A percentile compares a stretch with the other conserved stretches of the same genome.
These are phyloP conservation scores for Bedellia somnulentella DNA, from an alignment of 2,888 invertebrate species.

Conservation along the genomic window DNA sequence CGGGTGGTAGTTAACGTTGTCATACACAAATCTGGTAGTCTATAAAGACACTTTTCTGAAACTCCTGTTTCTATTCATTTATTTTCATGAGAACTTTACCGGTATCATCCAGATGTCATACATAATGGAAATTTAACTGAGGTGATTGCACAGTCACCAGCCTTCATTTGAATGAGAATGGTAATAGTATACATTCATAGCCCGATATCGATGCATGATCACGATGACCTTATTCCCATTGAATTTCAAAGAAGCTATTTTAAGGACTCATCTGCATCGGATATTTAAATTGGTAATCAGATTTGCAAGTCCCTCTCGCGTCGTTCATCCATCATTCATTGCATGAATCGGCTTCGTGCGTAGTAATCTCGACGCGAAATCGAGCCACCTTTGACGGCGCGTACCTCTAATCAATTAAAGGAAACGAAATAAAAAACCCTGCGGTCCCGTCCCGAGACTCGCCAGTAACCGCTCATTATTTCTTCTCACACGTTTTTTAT, in stretches of 20 bases:
- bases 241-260: conserved; percentile 26
- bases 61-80: too few species aligned
- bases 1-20: too few species aligned
- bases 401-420: conserved; percentile 49
- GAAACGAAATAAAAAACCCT: conserved; percentile 31
- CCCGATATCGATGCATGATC: conserved; percentile 23
- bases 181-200: too few species aligned
- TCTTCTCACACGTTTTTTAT: conserved; percentile 61
- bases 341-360: conserved; percentile 14
- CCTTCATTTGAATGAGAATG: too few species aligned
- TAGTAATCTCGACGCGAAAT: conserved; percentile 15
- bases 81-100: too few species aligned
- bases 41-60: too few species aligned
- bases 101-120: too few species aligned
- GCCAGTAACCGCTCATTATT: conserved; percentile 61
- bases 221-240: conserved; percentile 30
- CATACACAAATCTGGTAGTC: too few species aligned
- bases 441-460: conserved; percentile 32
- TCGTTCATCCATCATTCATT: conserved; percentile 47
- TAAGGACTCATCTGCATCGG: conserved; percentile 36
- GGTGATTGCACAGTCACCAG: too few species aligned
- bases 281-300: conserved; percentile 49
- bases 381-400: conserved; percentile 22
- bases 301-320: conserved; percentile 23
- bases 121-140: too few species aligned